phyloP scores from a whole-genome alignment of 2,797 vertebrate genomes.

The Novumbra hubbsi region DNA sequence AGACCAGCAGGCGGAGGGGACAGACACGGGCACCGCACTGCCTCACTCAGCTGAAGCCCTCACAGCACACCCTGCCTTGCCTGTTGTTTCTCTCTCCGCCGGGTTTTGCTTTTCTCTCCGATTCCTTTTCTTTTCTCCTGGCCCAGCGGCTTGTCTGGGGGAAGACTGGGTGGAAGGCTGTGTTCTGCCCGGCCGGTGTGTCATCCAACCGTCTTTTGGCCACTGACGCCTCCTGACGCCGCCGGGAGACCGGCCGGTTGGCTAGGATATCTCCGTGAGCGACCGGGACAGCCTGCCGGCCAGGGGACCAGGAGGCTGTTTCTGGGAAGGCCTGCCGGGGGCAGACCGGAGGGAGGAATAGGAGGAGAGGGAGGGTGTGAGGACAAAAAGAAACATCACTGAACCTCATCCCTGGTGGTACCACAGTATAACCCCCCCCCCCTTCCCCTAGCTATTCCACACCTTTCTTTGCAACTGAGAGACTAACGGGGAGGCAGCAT shows the following conservation, averaged over 20 bases:
- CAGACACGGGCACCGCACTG: constrained; percentile 85
- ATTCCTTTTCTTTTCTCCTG: constrained; percentile 23
- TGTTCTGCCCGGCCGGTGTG: constrained; percentile 11
- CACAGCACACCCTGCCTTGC: constrained; percentile 39
- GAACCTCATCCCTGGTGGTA: constrained; percentile 30
- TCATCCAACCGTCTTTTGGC: background rate
- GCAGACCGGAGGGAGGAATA: constrained; percentile 12
- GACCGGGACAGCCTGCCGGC: constrained; percentile 1
- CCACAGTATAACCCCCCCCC: constrained; percentile 36
- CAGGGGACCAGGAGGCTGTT: constrained; percentile 23
- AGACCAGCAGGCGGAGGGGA: constrained; percentile 72
- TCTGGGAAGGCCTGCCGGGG: constrained; percentile 8
- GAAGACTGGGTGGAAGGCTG: background rate
- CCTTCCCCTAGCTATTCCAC: constrained; percentile 7
- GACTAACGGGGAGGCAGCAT: constrained; percentile 59
- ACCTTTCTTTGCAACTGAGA: constrained; percentile 20
- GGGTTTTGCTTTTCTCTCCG: constrained; percentile 14
- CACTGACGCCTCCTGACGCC: constrained; percentile 2
- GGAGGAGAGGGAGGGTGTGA: constrained; percentile 49
- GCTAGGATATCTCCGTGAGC: constrained; percentile 13
- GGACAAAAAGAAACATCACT: constrained; percentile 51
- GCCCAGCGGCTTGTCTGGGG: background rate
- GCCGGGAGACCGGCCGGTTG: constrained; percentile 31
- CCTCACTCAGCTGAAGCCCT: constrained; percentile 78
- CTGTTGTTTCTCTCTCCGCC: background rate